phyloP scores from a whole-genome alignment of 2,888 invertebrate genomes.

The Subacronicta megacephala region DNA sequence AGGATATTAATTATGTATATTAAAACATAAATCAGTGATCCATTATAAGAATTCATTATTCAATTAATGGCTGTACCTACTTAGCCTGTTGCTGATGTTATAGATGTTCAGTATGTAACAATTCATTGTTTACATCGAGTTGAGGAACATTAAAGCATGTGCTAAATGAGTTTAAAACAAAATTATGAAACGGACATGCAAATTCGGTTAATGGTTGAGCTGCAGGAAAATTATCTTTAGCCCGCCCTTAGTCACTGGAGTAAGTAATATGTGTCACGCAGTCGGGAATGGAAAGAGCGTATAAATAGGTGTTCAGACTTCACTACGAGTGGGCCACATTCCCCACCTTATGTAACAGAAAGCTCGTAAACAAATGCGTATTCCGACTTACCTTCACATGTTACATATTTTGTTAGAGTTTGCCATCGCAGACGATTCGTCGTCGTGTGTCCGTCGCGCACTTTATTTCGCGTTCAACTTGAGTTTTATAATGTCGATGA shows the following conservation, averaged over 20 bases:
- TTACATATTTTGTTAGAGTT: conserved; percentile 58
- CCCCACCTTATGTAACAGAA: conserved; percentile 76
- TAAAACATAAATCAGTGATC: not conserved
- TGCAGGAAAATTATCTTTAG: conserved; percentile 74
- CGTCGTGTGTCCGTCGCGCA: conserved; percentile 15
- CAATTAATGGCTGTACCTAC: too few relatives aligned
- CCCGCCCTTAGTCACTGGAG: conserved; percentile 77
- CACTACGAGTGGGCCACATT: conserved; percentile 75
- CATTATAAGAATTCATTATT: not conserved
- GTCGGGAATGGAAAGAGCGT: conserved; percentile 81
- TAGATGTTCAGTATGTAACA: not conserved
- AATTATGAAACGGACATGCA: conserved; percentile 48
- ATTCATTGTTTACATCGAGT: conserved; percentile 39
- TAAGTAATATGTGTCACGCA: conserved; percentile 81
- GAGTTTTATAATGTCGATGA: conserved; percentile 41
- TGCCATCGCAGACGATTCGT: conserved; percentile 46
- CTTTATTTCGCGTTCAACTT: conserved; percentile 16
- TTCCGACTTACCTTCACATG: conserved; percentile 60
- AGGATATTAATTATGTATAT: too few relatives aligned
- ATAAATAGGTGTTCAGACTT: conserved; percentile 79
- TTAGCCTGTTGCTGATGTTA: not conserved
- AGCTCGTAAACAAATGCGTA: conserved; percentile 81
- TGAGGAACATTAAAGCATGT: conserved; percentile 29
- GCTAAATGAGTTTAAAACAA: conserved; percentile 39
- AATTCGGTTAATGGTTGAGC: conserved; percentile 54